These are phyloP conservation scores for Myiopsitta monachus DNA, from an alignment of 2,113 vertebrate genomes.

Conservation along the genomic window DNA sequence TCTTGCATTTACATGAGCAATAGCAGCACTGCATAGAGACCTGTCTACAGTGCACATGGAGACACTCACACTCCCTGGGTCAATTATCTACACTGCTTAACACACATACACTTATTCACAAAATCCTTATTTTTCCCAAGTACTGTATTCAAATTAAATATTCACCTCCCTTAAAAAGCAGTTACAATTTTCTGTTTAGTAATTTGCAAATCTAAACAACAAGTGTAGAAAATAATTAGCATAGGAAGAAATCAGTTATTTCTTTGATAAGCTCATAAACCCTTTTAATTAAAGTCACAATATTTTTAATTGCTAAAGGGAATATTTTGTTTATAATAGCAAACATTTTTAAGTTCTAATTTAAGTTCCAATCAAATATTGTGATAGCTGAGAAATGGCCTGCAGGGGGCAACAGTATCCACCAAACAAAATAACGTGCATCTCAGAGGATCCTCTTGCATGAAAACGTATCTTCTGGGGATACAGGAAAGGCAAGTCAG, in stretches of 20 bases:
- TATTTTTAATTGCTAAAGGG: conserved; percentile 61
- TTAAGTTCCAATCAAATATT: conserved; percentile 43
- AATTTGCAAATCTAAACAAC: conserved; percentile 63
- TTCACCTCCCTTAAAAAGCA: conserved; percentile 63
- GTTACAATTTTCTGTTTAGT: conserved; percentile 61
- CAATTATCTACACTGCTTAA: background rate
- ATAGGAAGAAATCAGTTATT: conserved; percentile 57
- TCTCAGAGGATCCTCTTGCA: background rate
- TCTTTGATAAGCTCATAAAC: conserved; percentile 64
- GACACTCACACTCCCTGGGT: background rate
- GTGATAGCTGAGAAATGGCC: conserved; percentile 49
- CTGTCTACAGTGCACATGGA: background rate
- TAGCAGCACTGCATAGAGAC: background rate
- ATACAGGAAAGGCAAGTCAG: background rate
- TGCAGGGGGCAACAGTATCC: conserved; percentile 64
- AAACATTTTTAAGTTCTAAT: conserved; percentile 62
- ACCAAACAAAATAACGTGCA: background rate
- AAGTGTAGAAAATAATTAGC: conserved; percentile 64
- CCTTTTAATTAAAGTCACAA: conserved; percentile 64
- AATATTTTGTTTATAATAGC: conserved; percentile 58
- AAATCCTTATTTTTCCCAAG: conserved; percentile 15
- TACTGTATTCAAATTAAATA: conserved; percentile 60
- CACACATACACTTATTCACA: background rate
- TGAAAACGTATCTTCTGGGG: background rate
- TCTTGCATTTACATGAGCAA: background rate